Evolutionary conservation across 2,797 vertebrate genomes (phyloP), one percentile per base, ranked within the genome.

Genomic region (Aphelocoma californica): DNA sequence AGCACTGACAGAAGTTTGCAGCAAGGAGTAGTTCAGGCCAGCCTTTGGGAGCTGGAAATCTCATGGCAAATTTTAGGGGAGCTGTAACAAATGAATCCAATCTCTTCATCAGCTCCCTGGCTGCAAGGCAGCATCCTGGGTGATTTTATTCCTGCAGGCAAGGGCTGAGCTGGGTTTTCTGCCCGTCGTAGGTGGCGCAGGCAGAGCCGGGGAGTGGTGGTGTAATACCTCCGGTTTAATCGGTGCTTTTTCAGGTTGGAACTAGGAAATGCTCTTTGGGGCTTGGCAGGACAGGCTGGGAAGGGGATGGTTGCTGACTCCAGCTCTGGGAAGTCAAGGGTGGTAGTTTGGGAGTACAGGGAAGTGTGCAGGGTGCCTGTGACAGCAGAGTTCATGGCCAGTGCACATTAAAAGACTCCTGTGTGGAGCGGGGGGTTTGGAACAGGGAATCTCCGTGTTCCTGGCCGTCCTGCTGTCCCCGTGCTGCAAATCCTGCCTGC

Each of bases 351-450:
- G 38, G 32, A 32, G 7, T 36, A 6, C n/a, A 20, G 65, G 66
- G 58, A 67, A 38, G 32, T 17, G 32, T 74, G 42, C 70, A 34
- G 29, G 17, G 18, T 42, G 29, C 26, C 26, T 20, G 6, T 48
- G 72, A 4, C 9, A 67, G 65, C 24, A 45, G 32, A 34, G 57
- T 19, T 81, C 16, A 2, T 1, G 38, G 23, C 25, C 3, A 12
- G 10, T 10, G 82, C 54, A 3, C 1, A 1, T 24, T 36, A 25
- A 18, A 25, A 34, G n/a, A 6, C 23, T 36, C 56, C 79, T 56
- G 18, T 16, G 0, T 0, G 0, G 53, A 36, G 40, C 61, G 42
- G 42, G 14, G 26, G 3, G 5, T 25, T 53, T 70, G 16, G 42
- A 44, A 14, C 4, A 13, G 58, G 61, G 62, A 61, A 62, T 42